Evolutionary conservation across 2,113 vertebrate species (phyloP).

Genomic region (Halichoerus grypus): DNA sequence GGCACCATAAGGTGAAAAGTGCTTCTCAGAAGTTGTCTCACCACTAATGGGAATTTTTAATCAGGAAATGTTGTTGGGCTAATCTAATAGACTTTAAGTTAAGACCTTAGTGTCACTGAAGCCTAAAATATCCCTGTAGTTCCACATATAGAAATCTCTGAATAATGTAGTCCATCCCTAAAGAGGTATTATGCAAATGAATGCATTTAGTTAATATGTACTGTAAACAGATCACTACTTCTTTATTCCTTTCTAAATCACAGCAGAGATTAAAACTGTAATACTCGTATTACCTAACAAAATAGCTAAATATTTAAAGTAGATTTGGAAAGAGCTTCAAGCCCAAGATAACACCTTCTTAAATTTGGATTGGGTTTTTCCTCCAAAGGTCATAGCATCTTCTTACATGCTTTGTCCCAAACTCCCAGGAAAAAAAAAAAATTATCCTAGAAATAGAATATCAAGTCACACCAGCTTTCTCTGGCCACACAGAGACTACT

Average conservation of each 20-base stretch:
- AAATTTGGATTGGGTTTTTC: slow-evolving; percentile 55
- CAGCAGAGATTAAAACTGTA: slow-evolving; percentile 78
- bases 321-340: slow-evolving; percentile 71
- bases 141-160: slow-evolving; percentile 77
- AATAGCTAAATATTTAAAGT: slow-evolving; percentile 79
- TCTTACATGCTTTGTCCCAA: slow-evolving; percentile 4
- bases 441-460: slow-evolving; percentile 9
- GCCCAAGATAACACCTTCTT: slow-evolving; percentile 64
- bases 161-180: slow-evolving; percentile 75
- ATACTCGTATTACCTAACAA: slow-evolving; percentile 76
- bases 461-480: background rate
- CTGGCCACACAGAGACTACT: background rate
- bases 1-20: slow-evolving; percentile 75
- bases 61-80: slow-evolving; percentile 77
- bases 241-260: slow-evolving; percentile 77
- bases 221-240: slow-evolving; percentile 81
- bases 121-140: slow-evolving; percentile 73
- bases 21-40: slow-evolving; percentile 70
- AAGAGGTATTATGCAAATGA: slow-evolving; percentile 83
- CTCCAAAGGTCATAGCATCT: slow-evolving; percentile 56
- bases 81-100: slow-evolving; percentile 82
- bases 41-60: slow-evolving; percentile 78
- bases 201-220: slow-evolving; percentile 79
- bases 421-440: background rate
- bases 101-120: slow-evolving; percentile 77